Evolutionary conservation across 2,113 vertebrate genomes (phyloP).

Genomic region (Montifringilla adamsi): DNA sequence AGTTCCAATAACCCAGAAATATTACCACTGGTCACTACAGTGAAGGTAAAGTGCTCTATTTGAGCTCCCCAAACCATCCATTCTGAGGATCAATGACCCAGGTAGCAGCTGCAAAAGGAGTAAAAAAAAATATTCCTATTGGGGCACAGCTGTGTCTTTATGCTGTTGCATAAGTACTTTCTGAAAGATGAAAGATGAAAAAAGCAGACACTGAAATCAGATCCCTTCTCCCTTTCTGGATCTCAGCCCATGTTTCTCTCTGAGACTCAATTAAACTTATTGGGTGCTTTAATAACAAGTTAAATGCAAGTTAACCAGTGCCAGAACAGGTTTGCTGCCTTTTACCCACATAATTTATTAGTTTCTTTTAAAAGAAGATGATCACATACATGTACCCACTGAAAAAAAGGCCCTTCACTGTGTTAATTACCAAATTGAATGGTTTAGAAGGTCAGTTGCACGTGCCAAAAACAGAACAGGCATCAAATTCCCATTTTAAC

Average conservation of each 20-base stretch:
- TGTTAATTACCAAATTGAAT: not conserved
- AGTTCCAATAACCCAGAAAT: not conserved
- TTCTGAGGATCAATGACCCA: not conserved
- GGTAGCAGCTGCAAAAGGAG: not conserved
- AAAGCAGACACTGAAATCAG: not conserved
- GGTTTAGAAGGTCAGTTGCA: not conserved
- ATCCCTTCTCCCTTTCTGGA: accelerated
- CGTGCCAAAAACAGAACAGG: not conserved
- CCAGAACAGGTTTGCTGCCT: not conserved
- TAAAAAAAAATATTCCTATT: accelerated
- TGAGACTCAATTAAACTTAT: not conserved
- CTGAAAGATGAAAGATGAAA: not conserved
- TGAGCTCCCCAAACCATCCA: not conserved
- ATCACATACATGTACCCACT: not conserved
- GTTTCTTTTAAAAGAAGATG: not conserved
- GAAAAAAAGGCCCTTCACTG: not conserved
- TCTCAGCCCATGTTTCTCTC: not conserved
- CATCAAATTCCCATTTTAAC: not conserved
- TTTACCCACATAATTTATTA: not conserved
- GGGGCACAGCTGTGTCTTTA: not conserved
- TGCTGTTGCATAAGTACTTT: not conserved
- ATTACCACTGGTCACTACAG: not conserved
- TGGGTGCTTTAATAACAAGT: not conserved
- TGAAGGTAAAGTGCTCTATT: not conserved
- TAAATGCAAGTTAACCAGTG: not conserved